Evolutionary conservation across 1,140 invertebrate genomes (phyloP).

Genomic region (Cotesia vestalis): DNA sequence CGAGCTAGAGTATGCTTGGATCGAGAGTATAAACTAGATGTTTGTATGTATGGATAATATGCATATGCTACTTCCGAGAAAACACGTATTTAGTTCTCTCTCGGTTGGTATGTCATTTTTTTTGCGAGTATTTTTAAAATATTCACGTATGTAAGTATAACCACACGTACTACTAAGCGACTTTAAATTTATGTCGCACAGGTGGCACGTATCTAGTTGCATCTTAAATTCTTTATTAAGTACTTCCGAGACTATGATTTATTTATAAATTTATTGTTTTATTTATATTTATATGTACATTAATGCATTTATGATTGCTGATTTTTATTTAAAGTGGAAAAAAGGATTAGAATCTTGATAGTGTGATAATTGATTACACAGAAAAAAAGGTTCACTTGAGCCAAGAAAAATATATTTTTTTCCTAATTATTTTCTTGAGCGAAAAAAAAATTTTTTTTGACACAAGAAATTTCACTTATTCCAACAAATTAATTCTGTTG

Average conservation of each 20-base stretch:
- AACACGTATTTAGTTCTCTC: slow-evolving; percentile 1
- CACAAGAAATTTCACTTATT: too few species aligned
- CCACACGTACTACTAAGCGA: neutral
- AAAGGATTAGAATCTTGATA: too few species aligned
- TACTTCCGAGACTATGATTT: slow-evolving; percentile 22
- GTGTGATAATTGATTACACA: too few species aligned
- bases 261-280: slow-evolving; percentile 11
- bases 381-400: too few species aligned
- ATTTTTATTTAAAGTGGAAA: too few species aligned
- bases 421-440: too few species aligned
- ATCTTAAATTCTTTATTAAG: slow-evolving; percentile 23
- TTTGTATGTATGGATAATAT: neutral
- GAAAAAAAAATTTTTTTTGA: too few species aligned
- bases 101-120: slow-evolving; percentile 4
- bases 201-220: slow-evolving; percentile 27
- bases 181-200: slow-evolving; percentile 24
- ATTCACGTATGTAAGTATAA: neutral
- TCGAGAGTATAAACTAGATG: neutral
- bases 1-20: neutral
- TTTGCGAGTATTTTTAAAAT: neutral
- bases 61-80: slow-evolving; percentile 7
- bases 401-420: too few species aligned
- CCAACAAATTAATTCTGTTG: too few species aligned
- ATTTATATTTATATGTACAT: neutral
- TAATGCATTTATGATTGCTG: too few species aligned